Evolutionary conservation across 2,888 invertebrate genomes (phyloP), one percentile per base, ranked within the genome.

Genomic region (Galerucella nymphaeae): DNA sequence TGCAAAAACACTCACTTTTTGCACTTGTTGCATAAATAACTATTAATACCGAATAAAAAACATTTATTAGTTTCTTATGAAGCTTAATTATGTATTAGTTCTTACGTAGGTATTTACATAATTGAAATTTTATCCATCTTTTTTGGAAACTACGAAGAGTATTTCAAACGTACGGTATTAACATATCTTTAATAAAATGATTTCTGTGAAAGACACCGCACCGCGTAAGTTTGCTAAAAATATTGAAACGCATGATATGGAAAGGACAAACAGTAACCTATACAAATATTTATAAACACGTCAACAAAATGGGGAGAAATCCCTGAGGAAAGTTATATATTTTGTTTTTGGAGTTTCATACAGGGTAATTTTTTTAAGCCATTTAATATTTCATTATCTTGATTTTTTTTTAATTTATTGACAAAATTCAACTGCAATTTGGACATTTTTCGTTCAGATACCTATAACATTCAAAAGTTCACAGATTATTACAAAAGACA

Each of bases 211-310:
- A 9, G 53, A 53, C 53, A 53, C 53, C 16, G 30, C 53, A 53
- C 53, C 16, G 30, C 23, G 11, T 30, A 13, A 30, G 58, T 30
- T 58, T 58, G n/a, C 30, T n/a, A 30, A 58, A 58, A 58, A 30
- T 58, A 58, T 58, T 58, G 58, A 30, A 58, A 58, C 58, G 23
- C 23, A 30, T 58, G 11, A 58, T 58, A 23, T 58, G n/a, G 58
- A 58, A 30, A 58, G 58, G n/a, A 30, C 30, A 58, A 30, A 58
- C 58, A 58, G 16, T 30, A 58, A 58, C 58, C 58, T 58, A 58
- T 58, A 58, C 58, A 58, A 58, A 58, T 58, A 58, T 58, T 58
- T 58, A 58, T 30, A 58, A 58, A 30, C 58, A 58, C 58, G 30
- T 58, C 58, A 58, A 58, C 30, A 58, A 58, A 58, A 14, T 58